Conservation (phyloP, 2,888 invertebrate genomes). For the Dermolepida albohirtum region DNA sequence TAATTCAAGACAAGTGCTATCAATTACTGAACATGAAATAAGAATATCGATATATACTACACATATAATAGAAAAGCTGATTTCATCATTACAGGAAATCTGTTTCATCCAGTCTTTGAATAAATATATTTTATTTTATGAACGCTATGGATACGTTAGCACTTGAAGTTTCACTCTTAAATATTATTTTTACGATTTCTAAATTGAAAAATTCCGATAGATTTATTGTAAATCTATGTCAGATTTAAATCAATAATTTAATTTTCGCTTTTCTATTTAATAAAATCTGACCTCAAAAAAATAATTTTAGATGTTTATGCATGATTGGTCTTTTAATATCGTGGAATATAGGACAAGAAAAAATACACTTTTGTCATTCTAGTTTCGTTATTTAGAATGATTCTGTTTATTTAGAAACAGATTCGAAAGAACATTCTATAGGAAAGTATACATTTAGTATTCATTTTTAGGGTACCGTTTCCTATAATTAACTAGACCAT, state of each 20-base stretch:
- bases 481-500: too few relatives aligned
- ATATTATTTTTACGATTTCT: constrained; percentile 21
- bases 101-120: background rate
- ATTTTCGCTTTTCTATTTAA: constrained; percentile 19
- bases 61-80: too few relatives aligned
- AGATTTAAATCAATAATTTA: constrained; percentile 16
- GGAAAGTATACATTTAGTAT: too few relatives aligned
- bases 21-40: too few relatives aligned
- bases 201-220: constrained; percentile 3
- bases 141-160: background rate
- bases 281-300: constrained; percentile 15
- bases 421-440: too few relatives aligned
- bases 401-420: too few relatives aligned
- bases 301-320: constrained; percentile 24
- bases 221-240: constrained; percentile 31
- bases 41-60: too few relatives aligned
- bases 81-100: too few relatives aligned
- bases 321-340: constrained; percentile 7
- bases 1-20: too few relatives aligned
- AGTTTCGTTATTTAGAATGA: too few relatives aligned
- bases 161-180: constrained; percentile 20
- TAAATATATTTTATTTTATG: constrained; percentile 7
- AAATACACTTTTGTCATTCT: too few relatives aligned
- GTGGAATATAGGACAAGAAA: background rate
- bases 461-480: too few relatives aligned